Conservation (phyloP, 2,113 vertebrate species). For the Platichthys stellatus region DNA sequence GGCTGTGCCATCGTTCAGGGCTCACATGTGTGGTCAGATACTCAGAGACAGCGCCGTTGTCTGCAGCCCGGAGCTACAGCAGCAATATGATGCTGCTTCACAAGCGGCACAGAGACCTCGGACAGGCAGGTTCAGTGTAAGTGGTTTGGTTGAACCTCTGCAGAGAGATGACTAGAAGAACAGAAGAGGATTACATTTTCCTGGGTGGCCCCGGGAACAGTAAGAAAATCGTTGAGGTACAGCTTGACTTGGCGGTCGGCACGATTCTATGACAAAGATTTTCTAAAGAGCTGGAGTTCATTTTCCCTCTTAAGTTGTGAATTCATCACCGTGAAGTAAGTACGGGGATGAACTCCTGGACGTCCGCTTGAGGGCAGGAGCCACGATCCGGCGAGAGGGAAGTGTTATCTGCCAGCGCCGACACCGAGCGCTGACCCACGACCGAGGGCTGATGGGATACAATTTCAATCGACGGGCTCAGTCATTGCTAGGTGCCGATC, state of each 20-base stretch:
- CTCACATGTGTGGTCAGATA: slow-evolving; percentile 48
- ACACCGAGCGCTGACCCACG: slow-evolving; percentile 73
- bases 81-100: not conserved
- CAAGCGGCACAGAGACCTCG: too few relatives aligned
- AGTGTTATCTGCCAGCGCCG: slow-evolving; percentile 70
- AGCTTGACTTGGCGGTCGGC: slow-evolving; percentile 28
- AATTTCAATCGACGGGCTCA: slow-evolving; percentile 76
- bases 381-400: slow-evolving; percentile 10
- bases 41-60: slow-evolving; percentile 19
- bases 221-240: slow-evolving; percentile 20
- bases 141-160: slow-evolving; percentile 1
- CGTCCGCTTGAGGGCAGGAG: slow-evolving; percentile 67
- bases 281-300: slow-evolving; percentile 51
- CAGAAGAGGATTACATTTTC: slow-evolving; percentile 10
- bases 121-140: too few relatives aligned
- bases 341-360: slow-evolving; percentile 57
- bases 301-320: slow-evolving; percentile 52
- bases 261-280: slow-evolving; percentile 42
- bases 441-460: slow-evolving; percentile 76
- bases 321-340: slow-evolving; percentile 54
- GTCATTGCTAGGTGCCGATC: slow-evolving; percentile 70
- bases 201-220: not conserved
- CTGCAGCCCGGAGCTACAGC: slow-evolving; percentile 23
- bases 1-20: slow-evolving; percentile 48
- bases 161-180: slow-evolving; percentile 14